Evolutionary conservation across 1,140 invertebrate genomes (phyloP), one percentile per base, ranked within the genome.

Genomic region (Frieseomelitta varia): DNA sequence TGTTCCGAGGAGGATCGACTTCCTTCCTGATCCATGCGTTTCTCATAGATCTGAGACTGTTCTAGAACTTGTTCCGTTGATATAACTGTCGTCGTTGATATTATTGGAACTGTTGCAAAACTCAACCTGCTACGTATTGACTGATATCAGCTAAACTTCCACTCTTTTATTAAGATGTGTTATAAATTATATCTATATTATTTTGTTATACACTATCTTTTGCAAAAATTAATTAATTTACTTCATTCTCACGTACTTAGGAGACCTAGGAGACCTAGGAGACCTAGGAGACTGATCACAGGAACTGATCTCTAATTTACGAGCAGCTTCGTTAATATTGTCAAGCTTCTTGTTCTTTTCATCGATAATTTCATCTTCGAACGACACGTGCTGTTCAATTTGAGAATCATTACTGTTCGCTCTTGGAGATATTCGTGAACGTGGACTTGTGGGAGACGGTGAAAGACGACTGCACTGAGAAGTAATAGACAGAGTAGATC

Each of bases 181-280:
- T n/a, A n/a, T n/a, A n/a, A 61, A 47, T n/a, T n/a, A n/a, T n/a
- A n/a, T 47, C 39, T 47, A 47, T 47, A 1, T 47, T 47, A 47
- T 10, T 8, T 10, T 0, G 39, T 47, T 47, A n/a, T n/a, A 47
- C 39, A 10, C 39, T 47, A 47, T 47, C 39, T 6, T 47, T 47
- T 47, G 39, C 39, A 47, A 47, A 6, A 47, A 47, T 47, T 0
- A 47, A 47, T 47, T 47, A 47, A 47, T 47, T 47, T 47, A 47
- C 39, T 47, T 76, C 14, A 30, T 88, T 34, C 17, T 84, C 89
- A 91, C 88, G 84, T 91, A 92, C 91, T 90, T 92, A 69, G 84
- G 69, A 71, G 85, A 89, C 80, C 39, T 39, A 39, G 39, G 39
- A 8, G 39, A 39, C 4, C 39, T 39, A 39, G 39, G 39, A 8